Base-by-base conservation (phyloP, 2,113 vertebrate genomes). In the Rhea pennata region DNA sequence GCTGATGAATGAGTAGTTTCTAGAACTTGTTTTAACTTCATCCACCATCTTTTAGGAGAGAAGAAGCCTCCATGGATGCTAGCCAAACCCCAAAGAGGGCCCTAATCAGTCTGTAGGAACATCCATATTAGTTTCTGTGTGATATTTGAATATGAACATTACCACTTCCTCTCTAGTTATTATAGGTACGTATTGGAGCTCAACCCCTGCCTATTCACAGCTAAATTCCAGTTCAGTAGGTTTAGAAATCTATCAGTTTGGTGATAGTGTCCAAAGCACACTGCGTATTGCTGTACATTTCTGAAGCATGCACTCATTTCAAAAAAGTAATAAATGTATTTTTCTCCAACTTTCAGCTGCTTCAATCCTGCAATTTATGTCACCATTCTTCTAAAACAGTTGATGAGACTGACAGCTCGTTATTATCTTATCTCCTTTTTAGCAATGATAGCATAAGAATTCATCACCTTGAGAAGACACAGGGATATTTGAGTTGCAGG, bases 371-470 rank as follows among this genome's bases (percentile, higher is more conserved):
- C 20, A 80, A 80, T 92, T 95, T 85, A 64, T 87, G 82, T 91
- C 76, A 94, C 71, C 72, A 40, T 16, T 74, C 46, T 50, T 73
- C 39, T 81, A 69, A 81, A 91, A 89, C 87, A 69, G 56, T 24
- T 86, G 75, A 48, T 83, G 67, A 84, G 54, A 83, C 44, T 92
- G 70, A 76, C 87, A 80, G 46, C 64, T 94, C 61, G 16, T 91
- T 86, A 69, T 87, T 91, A 87, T 80, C 84, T 88, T 76, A 54
- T 85, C 14, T 15, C 59, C 33, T 59, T 93, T 72, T 75, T 80
- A 50, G 59, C 29, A 79, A 73, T 64, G 54, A 77, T 61, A 70
- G 40, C 59, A 85, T 90, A 95, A 88, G 82, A 83, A 96, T 86
- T 91, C 5, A 3, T 88, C 82, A 88, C 72, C 69, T 96, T 86